A percentile compares a stretch with the other conserved stretches of the same genome.
Evolutionary conservation across 2,797 vertebrate species (phyloP).

Genomic region (Clarias fuscus): DNA sequence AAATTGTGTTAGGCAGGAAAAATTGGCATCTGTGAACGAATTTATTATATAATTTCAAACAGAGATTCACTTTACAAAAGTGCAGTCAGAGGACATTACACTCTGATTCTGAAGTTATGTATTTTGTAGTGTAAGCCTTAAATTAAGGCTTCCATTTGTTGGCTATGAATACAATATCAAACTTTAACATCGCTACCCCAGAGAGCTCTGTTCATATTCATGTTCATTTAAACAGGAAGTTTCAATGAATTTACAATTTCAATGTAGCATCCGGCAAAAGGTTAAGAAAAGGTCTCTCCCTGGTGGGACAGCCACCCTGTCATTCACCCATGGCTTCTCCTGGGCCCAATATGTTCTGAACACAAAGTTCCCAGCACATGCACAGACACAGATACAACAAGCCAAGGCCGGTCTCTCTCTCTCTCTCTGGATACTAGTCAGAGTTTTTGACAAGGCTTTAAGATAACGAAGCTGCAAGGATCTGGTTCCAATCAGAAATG

Average conservation of each 20-base stretch:
- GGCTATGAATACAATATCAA: conserved; percentile 2
- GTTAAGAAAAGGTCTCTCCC: conserved; percentile 46
- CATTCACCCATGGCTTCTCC: conserved; percentile 62
- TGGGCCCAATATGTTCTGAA: conserved; percentile 56
- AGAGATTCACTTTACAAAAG: not conserved
- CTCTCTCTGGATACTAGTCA: conserved; percentile 34
- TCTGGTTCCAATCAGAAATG: conserved; percentile 37
- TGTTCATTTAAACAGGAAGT: conserved; percentile 2
- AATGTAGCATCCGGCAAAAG: conserved; percentile 38
- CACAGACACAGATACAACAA: conserved; percentile 35
- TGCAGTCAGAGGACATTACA: not conserved
- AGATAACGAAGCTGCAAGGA: conserved; percentile 44
- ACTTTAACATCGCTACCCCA: not conserved
- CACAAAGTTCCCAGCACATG: conserved; percentile 54
- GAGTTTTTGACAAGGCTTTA: conserved; percentile 55
- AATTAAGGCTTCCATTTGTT: not conserved
- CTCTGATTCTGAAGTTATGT: not conserved
- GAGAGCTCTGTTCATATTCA: conserved; percentile 2
- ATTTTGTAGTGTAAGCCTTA: not conserved
- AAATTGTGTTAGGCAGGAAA: not conserved
- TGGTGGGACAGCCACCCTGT: conserved; percentile 55
- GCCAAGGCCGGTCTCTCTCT: conserved; percentile 41
- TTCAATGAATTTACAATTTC: not conserved
- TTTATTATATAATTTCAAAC: no score
- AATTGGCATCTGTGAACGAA: not conserved